These are phyloP conservation scores for Drosophila pallidifrons DNA, from an alignment of 1,140 invertebrate species.

Conservation along the genomic window DNA sequence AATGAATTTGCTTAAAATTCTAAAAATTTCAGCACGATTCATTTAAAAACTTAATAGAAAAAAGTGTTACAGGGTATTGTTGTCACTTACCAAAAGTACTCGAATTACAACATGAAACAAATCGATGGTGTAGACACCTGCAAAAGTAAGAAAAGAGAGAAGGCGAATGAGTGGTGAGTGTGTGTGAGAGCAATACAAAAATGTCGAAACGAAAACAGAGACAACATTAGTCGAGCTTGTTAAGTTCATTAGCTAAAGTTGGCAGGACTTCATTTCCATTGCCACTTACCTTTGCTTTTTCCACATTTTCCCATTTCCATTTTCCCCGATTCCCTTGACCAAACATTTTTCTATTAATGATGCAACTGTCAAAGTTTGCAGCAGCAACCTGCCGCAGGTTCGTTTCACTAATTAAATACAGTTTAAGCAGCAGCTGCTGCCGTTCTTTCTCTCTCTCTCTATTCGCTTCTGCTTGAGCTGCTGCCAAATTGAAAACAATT, in stretches of 20 bases:
- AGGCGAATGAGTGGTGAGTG: background rate
- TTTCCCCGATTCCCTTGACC: background rate
- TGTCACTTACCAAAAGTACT: slow-evolving; percentile 73
- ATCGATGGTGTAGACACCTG: slow-evolving; percentile 76
- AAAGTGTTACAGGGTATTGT: background rate
- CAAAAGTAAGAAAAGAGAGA: slow-evolving; percentile 28
- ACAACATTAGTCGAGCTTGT: slow-evolving; percentile 49
- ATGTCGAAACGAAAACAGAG: slow-evolving; percentile 1
- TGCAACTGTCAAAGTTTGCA: slow-evolving; percentile 72
- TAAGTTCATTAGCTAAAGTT: slow-evolving; percentile 48
- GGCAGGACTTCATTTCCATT: background rate
- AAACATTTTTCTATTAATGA: slow-evolving; percentile 59
- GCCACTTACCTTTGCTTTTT: background rate
- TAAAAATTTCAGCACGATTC: no score
- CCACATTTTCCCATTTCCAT: no score
- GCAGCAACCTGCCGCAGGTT: slow-evolving; percentile 27
- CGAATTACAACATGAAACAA: slow-evolving; percentile 80
- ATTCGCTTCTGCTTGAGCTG: background rate
- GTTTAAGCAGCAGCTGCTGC: slow-evolving; percentile 20
- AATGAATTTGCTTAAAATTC: no score
- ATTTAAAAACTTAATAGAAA: no score
- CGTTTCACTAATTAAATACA: slow-evolving; percentile 49
- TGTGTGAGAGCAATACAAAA: background rate
- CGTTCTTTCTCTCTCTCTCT: background rate
- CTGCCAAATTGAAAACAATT: slow-evolving; percentile 56